Conservation (phyloP, 53 echinoderm and acorn worm species). For the Echinarachnius parma region DNA sequence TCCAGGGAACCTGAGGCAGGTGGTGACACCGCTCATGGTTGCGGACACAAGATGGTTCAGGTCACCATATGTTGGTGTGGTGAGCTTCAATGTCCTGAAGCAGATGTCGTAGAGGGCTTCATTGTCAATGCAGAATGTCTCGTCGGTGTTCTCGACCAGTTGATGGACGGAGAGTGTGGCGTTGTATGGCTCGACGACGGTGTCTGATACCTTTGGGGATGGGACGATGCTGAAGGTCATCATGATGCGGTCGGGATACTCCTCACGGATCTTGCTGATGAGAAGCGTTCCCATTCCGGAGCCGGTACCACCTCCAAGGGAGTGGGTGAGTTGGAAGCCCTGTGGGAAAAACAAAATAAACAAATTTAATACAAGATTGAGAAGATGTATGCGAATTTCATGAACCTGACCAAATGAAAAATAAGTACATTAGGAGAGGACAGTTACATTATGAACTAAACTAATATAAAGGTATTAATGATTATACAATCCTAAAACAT, state of each 20-base stretch:
- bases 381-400: too few species aligned
- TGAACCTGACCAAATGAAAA: too few species aligned
- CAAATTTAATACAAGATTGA: too few species aligned
- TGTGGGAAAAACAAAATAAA: constrained; percentile 40
- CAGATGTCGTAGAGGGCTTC: constrained; percentile 69
- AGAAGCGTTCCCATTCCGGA: constrained; percentile 21
- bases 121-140: constrained; percentile 59
- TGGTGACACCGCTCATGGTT: constrained; percentile 90
- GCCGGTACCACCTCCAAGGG: constrained; percentile 39
- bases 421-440: too few species aligned
- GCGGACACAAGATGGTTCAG: constrained; percentile 84
- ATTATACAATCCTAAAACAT: too few species aligned
- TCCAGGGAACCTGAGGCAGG: constrained; percentile 85
- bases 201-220: constrained; percentile 42
- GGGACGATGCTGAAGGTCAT: constrained; percentile 77
- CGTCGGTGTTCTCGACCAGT: constrained; percentile 55
- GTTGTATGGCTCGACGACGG: constrained; percentile 20
- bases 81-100: constrained; percentile 79
- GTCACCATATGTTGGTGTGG: constrained; percentile 91
- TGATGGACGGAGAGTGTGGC: constrained; percentile 25
- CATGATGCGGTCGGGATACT: constrained; percentile 51
- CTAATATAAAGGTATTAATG: too few species aligned
- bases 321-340: constrained; percentile 73
- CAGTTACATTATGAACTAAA: too few species aligned
- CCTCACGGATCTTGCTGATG: constrained; percentile 17